phyloP scores from a whole-genome alignment of 2,113 vertebrate genomes.

The Prunella fulvescens region DNA sequence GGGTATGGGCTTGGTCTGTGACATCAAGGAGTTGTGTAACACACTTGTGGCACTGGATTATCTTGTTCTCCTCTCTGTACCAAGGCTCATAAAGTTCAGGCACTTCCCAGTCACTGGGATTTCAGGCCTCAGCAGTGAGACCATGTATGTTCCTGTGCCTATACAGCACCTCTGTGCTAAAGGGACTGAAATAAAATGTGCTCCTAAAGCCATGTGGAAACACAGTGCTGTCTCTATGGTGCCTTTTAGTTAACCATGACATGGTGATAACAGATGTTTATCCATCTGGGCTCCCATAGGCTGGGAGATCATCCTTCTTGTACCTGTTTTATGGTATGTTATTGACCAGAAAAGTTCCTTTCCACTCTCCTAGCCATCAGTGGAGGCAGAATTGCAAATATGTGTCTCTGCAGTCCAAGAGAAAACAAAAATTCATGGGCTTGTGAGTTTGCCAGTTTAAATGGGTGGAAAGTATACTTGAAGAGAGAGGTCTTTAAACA shows the following conservation, averaged over 20 bases:
- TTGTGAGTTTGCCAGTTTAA: background rate
- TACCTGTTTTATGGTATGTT: background rate
- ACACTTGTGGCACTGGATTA: background rate
- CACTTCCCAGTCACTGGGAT: background rate
- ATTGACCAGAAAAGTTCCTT: background rate
- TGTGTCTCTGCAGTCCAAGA: background rate
- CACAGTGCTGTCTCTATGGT: background rate
- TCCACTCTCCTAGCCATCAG: background rate
- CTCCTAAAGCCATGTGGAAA: background rate
- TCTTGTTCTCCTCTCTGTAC: background rate
- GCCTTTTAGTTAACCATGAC: background rate
- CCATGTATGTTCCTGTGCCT: background rate
- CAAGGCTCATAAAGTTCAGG: background rate
- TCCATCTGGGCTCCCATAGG: background rate
- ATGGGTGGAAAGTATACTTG: background rate
- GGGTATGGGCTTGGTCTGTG: background rate
- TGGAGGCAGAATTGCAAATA: background rate
- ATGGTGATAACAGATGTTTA: background rate
- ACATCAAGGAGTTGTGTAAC: background rate
- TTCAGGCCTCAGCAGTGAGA: background rate
- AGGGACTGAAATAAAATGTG: background rate
- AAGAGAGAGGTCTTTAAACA: background rate
- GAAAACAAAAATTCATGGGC: background rate
- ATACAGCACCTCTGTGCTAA: background rate
- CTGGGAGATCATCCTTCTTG: background rate